A percentile compares a stretch with the other conserved stretches of the same genome.
Conservation (phyloP, 2,888 invertebrate species). For the Chrysolina haemoptera region DNA sequence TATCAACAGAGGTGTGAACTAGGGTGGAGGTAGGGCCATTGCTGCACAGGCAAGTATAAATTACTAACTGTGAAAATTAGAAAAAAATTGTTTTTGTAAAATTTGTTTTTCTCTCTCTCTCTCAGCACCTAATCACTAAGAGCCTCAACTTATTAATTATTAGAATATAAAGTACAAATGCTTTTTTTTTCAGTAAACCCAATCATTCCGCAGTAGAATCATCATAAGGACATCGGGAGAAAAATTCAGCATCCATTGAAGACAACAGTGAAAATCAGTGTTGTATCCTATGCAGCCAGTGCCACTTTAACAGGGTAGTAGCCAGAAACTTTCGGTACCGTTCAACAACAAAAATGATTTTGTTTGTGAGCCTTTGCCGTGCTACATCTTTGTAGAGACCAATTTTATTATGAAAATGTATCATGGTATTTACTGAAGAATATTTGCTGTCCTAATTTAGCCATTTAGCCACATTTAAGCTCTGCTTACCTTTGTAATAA, state of each 20-base stretch:
- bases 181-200: not conserved
- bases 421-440: conserved; percentile 48
- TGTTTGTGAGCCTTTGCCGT: conserved; percentile 42
- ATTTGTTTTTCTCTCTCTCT: too few species aligned
- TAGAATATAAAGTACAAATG: too few species aligned
- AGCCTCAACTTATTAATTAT: too few species aligned
- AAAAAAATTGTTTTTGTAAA: too few species aligned
- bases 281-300: conserved; percentile 48
- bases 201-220: conserved; percentile 9
- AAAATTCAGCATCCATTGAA: conserved; percentile 25
- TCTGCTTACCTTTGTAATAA: conserved; percentile 58
- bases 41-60: conserved; percentile 63
- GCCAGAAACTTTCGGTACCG: conserved; percentile 55
- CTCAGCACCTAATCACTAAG: too few species aligned
- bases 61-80: not conserved
- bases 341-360: conserved; percentile 37
- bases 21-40: conserved; percentile 65
- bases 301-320: conserved; percentile 63
- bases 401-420: conserved; percentile 53
- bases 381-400: conserved; percentile 50
- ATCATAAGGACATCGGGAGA: conserved; percentile 28
- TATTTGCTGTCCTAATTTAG: conserved; percentile 61
- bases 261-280: conserved; percentile 9
- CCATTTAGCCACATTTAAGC: conserved; percentile 59
- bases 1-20: conserved; percentile 67